Evolutionary conservation across 2,797 vertebrate genomes (phyloP).

Genomic region (Valencia hispanica): DNA sequence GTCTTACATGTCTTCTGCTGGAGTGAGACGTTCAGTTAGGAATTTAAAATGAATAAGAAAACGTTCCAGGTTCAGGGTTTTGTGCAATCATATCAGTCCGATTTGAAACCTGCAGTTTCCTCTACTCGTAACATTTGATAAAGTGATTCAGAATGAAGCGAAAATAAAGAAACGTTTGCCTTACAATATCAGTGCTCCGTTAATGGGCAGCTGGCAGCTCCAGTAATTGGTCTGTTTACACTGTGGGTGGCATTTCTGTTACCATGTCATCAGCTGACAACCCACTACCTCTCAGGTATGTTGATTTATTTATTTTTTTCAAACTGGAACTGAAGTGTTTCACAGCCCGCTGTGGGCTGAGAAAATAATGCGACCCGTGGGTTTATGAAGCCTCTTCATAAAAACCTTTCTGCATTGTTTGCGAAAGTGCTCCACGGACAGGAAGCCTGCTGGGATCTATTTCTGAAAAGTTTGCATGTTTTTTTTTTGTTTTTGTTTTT

Average conservation of each 20-base stretch:
- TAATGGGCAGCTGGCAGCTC: conserved; percentile 35
- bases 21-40: background rate
- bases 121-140: background rate
- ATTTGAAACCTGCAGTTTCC: background rate
- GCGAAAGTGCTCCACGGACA: conserved; percentile 17
- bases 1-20: background rate
- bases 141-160: conserved; percentile 7
- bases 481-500: conserved; percentile 12
- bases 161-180: background rate
- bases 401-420: conserved; percentile 30
- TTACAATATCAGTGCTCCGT: background rate
- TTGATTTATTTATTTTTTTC: conserved; percentile 29
- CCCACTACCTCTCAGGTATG: conserved; percentile 45
- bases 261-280: conserved; percentile 40
- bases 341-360: conserved; percentile 41
- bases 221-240: conserved; percentile 51
- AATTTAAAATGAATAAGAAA: background rate
- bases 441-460: conserved; percentile 11
- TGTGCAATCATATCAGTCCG: background rate
- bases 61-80: background rate
- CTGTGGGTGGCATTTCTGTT: conserved; percentile 40
- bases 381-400: conserved; percentile 33
- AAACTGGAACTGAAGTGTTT: conserved; percentile 13
- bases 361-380: conserved; percentile 24
- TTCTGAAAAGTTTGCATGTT: conserved; percentile 23